Evolutionary conservation across 2,888 invertebrate genomes (phyloP).

Genomic region (Smittia sp.): DNA sequence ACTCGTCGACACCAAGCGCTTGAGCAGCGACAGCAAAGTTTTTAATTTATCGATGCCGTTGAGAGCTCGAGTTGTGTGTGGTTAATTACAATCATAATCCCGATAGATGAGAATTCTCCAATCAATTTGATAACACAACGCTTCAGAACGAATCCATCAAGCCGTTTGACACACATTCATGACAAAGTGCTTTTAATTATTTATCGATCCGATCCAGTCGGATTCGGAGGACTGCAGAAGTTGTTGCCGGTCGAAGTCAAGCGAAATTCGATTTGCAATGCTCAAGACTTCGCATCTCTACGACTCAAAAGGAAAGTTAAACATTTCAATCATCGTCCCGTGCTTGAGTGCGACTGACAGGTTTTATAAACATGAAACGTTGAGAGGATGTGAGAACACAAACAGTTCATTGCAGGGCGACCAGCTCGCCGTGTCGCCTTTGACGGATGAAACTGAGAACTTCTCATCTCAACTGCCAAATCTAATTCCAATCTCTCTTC

Average conservation of each 20-base stretch:
- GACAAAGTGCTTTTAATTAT: constrained; percentile 40
- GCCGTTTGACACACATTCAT: constrained; percentile 25
- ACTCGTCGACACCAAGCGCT: not conserved
- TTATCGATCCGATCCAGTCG: constrained; percentile 23
- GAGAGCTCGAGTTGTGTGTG: constrained; percentile 14
- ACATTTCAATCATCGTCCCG: constrained; percentile 27
- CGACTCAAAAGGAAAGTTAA: constrained; percentile 13
- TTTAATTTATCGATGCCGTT: constrained; percentile 8
- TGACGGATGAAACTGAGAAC: not conserved
- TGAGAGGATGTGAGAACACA: constrained; percentile 25
- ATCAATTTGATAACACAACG: constrained; percentile 11
- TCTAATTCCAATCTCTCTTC: constrained; percentile 28
- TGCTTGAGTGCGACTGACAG: constrained; percentile 35
- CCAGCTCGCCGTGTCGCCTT: not conserved
- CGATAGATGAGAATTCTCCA: not conserved
- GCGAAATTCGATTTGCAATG: not conserved
- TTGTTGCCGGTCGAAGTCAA: not conserved
- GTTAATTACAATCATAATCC: constrained; percentile 23
- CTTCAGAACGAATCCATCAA: constrained; percentile 28
- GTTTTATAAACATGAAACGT: constrained; percentile 30
- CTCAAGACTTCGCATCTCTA: not conserved
- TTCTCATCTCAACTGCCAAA: constrained; percentile 1
- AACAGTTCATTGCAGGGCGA: not conserved
- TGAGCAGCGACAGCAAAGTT: not conserved
- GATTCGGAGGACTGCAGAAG: not conserved